Evolutionary conservation across 2,888 invertebrate species (phyloP).

Genomic region (Xestia sexstrigata): DNA sequence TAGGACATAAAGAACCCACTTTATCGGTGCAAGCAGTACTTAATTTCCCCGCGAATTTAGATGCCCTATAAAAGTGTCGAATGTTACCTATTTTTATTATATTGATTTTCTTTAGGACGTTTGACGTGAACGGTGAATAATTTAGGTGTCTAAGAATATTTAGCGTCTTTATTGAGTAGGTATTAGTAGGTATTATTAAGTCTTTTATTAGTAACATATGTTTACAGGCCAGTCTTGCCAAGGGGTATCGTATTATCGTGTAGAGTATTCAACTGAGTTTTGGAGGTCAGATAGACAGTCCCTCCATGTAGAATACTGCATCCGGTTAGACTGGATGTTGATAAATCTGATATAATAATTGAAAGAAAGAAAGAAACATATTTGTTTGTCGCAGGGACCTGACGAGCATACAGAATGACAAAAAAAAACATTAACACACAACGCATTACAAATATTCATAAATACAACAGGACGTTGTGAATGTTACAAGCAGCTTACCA

Average conservation of each 20-base stretch:
- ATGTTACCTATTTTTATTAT: slow-evolving; percentile 53
- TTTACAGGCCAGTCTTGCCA: too few relatives aligned
- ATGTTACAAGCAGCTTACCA: too few relatives aligned
- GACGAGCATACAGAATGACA: too few relatives aligned
- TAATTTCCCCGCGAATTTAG: slow-evolving; percentile 57
- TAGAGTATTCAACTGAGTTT: neutral
- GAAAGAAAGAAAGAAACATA: too few relatives aligned
- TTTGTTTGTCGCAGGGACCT: too few relatives aligned
- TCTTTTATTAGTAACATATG: neutral
- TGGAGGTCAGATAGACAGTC: neutral
- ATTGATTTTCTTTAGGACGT: slow-evolving; percentile 27
- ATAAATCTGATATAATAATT: too few relatives aligned
- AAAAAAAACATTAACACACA: too few relatives aligned
- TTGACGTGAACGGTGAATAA: slow-evolving; percentile 21
- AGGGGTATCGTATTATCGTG: neutral
- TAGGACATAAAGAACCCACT: slow-evolving; percentile 50
- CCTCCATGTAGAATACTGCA: neutral
- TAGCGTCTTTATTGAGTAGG: neutral
- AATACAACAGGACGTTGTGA: too few relatives aligned
- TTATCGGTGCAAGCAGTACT: slow-evolving; percentile 44
- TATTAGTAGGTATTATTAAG: too few relatives aligned
- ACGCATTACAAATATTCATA: too few relatives aligned
- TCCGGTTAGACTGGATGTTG: neutral
- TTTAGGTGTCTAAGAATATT: slow-evolving; percentile 7
- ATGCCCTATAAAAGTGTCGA: slow-evolving; percentile 41